Evolutionary conservation across 2,888 invertebrate genomes (phyloP), one percentile per base, ranked within the genome.

Genomic region (Drosophila anomalata): DNA sequence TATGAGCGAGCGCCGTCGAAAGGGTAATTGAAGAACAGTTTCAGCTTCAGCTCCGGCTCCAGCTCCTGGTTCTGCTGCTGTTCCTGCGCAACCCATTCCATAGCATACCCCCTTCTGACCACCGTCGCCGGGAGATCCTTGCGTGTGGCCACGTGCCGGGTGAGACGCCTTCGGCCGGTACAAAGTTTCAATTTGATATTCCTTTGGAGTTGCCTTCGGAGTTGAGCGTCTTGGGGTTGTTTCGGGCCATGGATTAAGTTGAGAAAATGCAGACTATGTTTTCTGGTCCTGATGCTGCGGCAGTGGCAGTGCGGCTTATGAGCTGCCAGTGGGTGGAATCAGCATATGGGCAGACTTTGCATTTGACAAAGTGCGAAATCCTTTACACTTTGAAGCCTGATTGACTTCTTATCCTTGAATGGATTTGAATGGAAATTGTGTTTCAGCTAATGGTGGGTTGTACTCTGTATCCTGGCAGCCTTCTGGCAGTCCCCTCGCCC

Each of bases 21-120:
- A 90, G 91, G 91, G 91, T 91, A 91, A 91, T 91, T 90, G 88
- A 82, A 88, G 90, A 89, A 89, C 87, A 41, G 66, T 41, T 11
- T 20, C 42, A 12, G 44, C 20, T 12, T 9, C 3, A 42, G 42
- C 41, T 6, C 8, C 42, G 9, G 42, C 22, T 44, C 44, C 17
- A 17, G 41, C 17, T 41, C 9, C 41, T 41, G 41, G 17, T 17
- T 14, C 0, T 41, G 41, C 41, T 41, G 12, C 12, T 12, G 44
- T 22, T 52, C 36, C n/a, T 14, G 36, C 68, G 36, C 68, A 68
- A 61, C 73, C 68, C 68, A 53, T 61, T 72, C 73, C 46, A 56
- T 8, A 29, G 29, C 29, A 29, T 79, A 31, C 9, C 31, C 29
- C 36, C 31, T 69, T 72, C 55, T 74, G 68, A 69, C 71, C 54